Percentiles rank a stretch among this genome's conserved stretches.
Evolutionary conservation across 2,113 vertebrate species (phyloP).

Genomic region (Cranoglanis bouderius): DNA sequence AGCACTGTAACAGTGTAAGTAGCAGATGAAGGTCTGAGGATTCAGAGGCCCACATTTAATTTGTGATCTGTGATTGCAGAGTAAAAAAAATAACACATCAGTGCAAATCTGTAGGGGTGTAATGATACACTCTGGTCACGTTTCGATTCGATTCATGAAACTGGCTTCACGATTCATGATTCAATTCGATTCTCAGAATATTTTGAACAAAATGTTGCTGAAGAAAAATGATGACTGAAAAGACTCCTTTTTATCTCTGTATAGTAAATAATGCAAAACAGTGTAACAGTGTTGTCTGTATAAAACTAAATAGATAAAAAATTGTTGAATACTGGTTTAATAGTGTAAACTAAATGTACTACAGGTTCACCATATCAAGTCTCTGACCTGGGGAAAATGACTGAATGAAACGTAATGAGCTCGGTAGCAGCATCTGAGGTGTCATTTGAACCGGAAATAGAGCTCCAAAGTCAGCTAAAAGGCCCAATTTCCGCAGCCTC

Average conservation of each 20-base stretch:
- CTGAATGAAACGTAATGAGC: background rate
- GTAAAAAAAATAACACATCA: background rate
- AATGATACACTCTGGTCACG: background rate
- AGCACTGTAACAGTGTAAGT: slow-evolving; percentile 14
- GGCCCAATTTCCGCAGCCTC: background rate
- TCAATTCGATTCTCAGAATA: background rate
- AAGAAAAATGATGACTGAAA: background rate
- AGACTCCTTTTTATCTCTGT: background rate
- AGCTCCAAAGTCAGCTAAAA: background rate
- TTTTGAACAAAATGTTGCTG: background rate
- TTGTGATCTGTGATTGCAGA: background rate
- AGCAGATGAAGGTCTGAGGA: slow-evolving; percentile 22
- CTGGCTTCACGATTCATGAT: background rate
- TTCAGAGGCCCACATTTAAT: background rate
- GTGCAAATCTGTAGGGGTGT: background rate
- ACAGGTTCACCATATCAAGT: background rate
- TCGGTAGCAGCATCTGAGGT: background rate
- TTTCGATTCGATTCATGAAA: background rate
- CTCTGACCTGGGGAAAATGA: background rate
- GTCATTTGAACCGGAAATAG: background rate
- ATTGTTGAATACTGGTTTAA: background rate
- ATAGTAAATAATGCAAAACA: background rate
- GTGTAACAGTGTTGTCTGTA: background rate
- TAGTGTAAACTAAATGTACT: background rate
- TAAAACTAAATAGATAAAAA: background rate